Evolutionary conservation across 2,888 invertebrate species (phyloP), one percentile per base, ranked within the genome.

Genomic region (Limnephilus marmoratus): DNA sequence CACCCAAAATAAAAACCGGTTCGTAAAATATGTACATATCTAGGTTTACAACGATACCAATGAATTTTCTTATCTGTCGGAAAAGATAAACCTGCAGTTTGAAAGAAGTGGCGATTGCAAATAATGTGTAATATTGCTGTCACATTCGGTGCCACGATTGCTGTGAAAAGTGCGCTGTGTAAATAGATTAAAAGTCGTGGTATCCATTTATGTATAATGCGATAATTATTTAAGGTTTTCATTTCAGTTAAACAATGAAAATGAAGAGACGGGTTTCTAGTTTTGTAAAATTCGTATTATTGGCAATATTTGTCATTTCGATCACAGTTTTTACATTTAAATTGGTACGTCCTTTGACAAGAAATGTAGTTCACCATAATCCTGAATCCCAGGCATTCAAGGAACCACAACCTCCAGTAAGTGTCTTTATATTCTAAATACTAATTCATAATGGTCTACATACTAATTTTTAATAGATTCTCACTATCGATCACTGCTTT

Each of bases 271-370:
- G 93, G 41, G 68, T 93, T 13, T 89, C 91, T 9, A 93, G 93
- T 53, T 49, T 92, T 15, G 45, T 93, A 29, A 93, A 93, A 90
- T 93, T 93, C 85, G 18, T 93, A 81, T 53, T 93, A 18, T 90
- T 93, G 91, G 91, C 90, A 37, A 37, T 93, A 49, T 92, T 83
- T 85, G 92, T 93, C 18, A 92, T 93, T 31, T 80, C 89, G 15
- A 53, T 91, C 41, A 93, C 93, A 31, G 91, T 91, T 41, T 93
- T 93, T 85, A 90, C 91, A 80, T 93, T 93, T 83, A 93, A 93
- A 91, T 31, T 93, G 86, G 90, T 93, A 31, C 90, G 93, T 41
- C 93, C 93, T 34, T 91, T 91, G 15, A 93, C 93, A 41, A 31
- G 68, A 80, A 80, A 68, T 45, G 34, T 31, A n/a, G 29, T 7